Conservation (phyloP, 1,140 invertebrate species). For the Lepeophtheirus salmonis region DNA sequence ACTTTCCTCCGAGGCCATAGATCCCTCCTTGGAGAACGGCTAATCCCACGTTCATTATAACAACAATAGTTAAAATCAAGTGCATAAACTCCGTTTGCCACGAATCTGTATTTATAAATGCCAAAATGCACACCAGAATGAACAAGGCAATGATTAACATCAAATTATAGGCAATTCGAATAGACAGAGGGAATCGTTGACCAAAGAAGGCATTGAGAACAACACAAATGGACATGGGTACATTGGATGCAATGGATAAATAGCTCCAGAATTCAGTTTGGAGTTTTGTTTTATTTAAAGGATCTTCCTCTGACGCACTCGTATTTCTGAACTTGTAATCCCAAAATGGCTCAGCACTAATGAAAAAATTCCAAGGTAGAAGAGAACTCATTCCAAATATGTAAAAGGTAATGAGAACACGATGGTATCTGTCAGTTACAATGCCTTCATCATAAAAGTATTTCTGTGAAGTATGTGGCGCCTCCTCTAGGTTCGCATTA, state of each 20-base stretch:
- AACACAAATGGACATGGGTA: constrained; percentile 63
- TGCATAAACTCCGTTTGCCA: constrained; percentile 14
- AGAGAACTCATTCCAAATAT: constrained; percentile 69
- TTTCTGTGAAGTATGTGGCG: not conserved
- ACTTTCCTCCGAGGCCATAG: constrained; percentile 60
- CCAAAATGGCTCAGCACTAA: constrained; percentile 47
- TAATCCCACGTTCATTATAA: constrained; percentile 14
- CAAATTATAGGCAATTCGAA: not conserved
- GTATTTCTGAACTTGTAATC: constrained; percentile 38
- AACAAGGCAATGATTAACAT: constrained; percentile 1
- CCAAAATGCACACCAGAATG: not conserved
- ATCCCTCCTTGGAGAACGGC: constrained; percentile 60
- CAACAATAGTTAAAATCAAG: constrained; percentile 3
- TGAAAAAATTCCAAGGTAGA: constrained; percentile 85
- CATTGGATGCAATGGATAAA: constrained; percentile 56
- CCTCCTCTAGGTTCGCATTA: not conserved
- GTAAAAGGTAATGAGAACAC: constrained; percentile 64
- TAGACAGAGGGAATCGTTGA: constrained; percentile 31
- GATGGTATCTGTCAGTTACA: not conserved
- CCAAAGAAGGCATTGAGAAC: constrained; percentile 59
- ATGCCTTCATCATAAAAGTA: constrained; percentile 2
- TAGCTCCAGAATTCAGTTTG: constrained; percentile 37
- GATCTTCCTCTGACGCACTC: constrained; percentile 23
- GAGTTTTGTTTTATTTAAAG: constrained; percentile 13
- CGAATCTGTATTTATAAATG: not conserved